phyloP scores from a whole-genome alignment of 2,888 invertebrate genomes.

The Acleris sparsana region DNA sequence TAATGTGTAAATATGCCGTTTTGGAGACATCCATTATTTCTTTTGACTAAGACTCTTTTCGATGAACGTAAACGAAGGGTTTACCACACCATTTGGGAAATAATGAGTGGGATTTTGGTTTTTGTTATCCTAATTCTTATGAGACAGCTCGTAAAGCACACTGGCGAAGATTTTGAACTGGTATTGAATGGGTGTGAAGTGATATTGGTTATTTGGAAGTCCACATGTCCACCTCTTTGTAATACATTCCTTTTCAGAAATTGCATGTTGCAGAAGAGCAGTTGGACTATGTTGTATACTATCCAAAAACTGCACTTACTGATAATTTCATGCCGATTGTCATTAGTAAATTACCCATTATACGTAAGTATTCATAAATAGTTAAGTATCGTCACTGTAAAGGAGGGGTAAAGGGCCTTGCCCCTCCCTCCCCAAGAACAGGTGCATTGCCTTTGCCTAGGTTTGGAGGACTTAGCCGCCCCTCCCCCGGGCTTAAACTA shows the following conservation, averaged over 20 bases:
- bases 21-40: not conserved
- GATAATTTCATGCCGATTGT: constrained; percentile 1
- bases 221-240: not conserved
- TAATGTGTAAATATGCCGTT: not conserved
- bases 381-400: too few relatives aligned
- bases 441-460: too few relatives aligned
- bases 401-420: too few relatives aligned
- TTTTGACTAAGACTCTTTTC: constrained; percentile 31
- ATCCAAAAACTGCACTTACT: not conserved
- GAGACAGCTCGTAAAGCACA: constrained; percentile 7
- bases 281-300: not conserved
- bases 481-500: too few relatives aligned
- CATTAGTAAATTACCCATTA: not conserved
- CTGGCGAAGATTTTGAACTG: not conserved
- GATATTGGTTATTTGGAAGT: not conserved
- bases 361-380: too few relatives aligned
- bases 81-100: constrained; percentile 29
- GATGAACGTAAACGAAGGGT: constrained; percentile 25
- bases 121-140: constrained; percentile 21
- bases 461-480: too few relatives aligned
- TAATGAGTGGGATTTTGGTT: constrained; percentile 32
- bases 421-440: too few relatives aligned
- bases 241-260: not conserved
- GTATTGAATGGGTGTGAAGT: not conserved
- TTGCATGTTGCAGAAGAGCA: too few relatives aligned